Conservation (phyloP, 1,140 invertebrate genomes). For the Hyles euphorbiae region DNA sequence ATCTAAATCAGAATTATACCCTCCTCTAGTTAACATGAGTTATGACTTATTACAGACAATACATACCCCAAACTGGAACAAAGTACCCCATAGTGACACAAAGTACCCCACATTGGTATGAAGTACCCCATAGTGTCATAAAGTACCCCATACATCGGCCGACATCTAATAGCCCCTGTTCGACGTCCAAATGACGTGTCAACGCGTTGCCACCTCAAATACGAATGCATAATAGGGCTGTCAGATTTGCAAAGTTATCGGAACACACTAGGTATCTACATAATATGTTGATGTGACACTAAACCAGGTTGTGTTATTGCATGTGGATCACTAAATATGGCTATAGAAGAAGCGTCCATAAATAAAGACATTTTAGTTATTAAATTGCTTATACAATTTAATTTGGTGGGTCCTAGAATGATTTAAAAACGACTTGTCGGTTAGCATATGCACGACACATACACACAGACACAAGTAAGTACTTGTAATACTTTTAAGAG, state of each 20-base stretch:
- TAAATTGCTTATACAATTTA: too few species aligned
- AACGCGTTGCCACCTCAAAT: conserved; percentile 60
- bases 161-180: conserved; percentile 50
- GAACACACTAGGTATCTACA: background rate
- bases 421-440: too few species aligned
- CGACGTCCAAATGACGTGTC: conserved; percentile 57
- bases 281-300: too few species aligned
- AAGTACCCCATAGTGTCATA: conserved; percentile 3
- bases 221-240: conserved; percentile 18
- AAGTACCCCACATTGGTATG: conserved; percentile 22
- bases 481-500: too few species aligned
- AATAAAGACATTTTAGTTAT: too few species aligned
- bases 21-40: conserved; percentile 57
- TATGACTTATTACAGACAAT: conserved; percentile 59
- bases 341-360: too few species aligned
- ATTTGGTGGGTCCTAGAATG: too few species aligned
- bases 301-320: too few species aligned
- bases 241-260: conserved; percentile 2
- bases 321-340: too few species aligned
- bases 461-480: too few species aligned
- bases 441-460: too few species aligned
- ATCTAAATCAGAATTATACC: conserved; percentile 58
- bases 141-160: conserved; percentile 8
- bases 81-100: conserved; percentile 23
- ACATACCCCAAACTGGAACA: conserved; percentile 2